These are phyloP conservation scores for Lepidurus couesii DNA, from an alignment of 1,140 invertebrate genomes.

Conservation along the genomic window DNA sequence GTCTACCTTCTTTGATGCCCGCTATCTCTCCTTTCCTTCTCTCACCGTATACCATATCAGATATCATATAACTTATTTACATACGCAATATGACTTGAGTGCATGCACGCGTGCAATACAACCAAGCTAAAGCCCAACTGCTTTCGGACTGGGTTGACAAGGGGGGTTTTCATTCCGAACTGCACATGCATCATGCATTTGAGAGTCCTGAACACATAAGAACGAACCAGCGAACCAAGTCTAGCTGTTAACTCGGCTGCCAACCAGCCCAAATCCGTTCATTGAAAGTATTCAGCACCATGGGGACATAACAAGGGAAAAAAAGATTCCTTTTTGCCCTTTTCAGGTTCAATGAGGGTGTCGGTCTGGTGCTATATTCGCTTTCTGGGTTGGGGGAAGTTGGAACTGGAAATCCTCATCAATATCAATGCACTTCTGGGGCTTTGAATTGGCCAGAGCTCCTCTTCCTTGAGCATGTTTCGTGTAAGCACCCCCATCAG, in stretches of 20 bases:
- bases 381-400: not conserved
- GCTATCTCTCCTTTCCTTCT: not conserved
- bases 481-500: constrained; percentile 20
- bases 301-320: not conserved
- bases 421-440: constrained; percentile 1
- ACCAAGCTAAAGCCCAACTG: not conserved
- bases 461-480: constrained; percentile 19
- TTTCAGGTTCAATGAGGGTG: not conserved
- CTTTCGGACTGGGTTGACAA: not conserved
- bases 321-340: not conserved
- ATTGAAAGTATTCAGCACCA: constrained; percentile 8
- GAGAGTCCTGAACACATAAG: not conserved
- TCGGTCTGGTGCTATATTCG: not conserved
- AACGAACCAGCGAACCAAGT: not conserved
- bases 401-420: constrained; percentile 12
- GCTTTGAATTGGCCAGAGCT: not conserved
- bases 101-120: constrained; percentile 7
- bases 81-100: constrained; percentile 15
- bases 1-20: not conserved
- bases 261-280: not conserved
- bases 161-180: not conserved
- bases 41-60: not conserved
- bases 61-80: constrained; percentile 17
- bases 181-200: not conserved
- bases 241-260: not conserved